Evolutionary conservation across 2,797 vertebrate species (phyloP), one percentile per base, ranked within the genome.

Genomic region (Enteromius paludinosus): DNA sequence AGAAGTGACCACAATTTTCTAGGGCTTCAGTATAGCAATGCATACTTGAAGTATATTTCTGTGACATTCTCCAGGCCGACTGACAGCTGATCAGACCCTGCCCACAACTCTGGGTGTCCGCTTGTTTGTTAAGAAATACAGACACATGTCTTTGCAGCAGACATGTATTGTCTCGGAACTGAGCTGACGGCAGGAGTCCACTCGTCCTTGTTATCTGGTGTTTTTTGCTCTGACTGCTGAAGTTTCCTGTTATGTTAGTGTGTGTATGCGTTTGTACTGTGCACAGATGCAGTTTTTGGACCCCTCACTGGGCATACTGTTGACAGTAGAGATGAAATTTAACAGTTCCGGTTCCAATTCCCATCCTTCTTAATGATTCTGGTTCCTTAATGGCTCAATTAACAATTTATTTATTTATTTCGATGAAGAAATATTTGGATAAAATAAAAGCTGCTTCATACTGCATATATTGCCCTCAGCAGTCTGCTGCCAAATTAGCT

Each of bases 171-270:
- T 84, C 83, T 84, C 9, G 23, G 62, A 83, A 47, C 66, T 77
- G 68, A 69, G 77, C 69, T 74, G 78, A 82, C 78, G 85, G 82
- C 65, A 77, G 84, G 52, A 85, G 85, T 74, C 81, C 82, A 78
- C 76, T 78, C 64, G 73, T 76, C 75, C 78, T 85, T 86, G 78
- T 85, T 84, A 85, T 84, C 78, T 69, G 68, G 54, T 80, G 64
- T 59, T 72, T 86, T 72, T 77, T 30, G 11, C 62, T 83, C 45
- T 78, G 73, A 72, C 69, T 38, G 68, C 35, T 78, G 71, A 80
- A 82, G 68, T 86, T 81, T 72, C 64, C 59, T 81, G 80, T 56
- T 79, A 54, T 81, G 83, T 56, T 74, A n/a, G 72, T 47, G 73
- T 72, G 45, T 84, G 25, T 75, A 49, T 73, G 61, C 15, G 75